Evolutionary conservation across 1,140 invertebrate genomes (phyloP), one percentile per base, ranked within the genome.

Genomic region (Leptopilina clavipes): DNA sequence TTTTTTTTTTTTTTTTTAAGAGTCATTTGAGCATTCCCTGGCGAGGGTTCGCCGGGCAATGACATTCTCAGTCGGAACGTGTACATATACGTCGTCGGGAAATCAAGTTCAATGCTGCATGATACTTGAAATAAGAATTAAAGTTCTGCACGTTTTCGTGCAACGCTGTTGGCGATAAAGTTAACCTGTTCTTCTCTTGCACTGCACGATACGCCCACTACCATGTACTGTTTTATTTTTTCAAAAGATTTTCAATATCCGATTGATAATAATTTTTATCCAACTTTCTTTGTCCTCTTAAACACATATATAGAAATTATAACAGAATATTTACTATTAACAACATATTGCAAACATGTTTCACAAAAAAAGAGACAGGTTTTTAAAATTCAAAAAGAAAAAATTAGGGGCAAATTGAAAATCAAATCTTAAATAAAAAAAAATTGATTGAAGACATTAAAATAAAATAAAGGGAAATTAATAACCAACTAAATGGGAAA

Each of bases 41-140:
- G 19, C 9, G 56, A 65, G 59, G 59, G 59, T 65, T 14, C 45
- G 22, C 44, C 74, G 78, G 78, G 81, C 81, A 82, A 76, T 73
- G 76, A 44, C 65, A 76, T 70, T 76, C 75, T 77, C 82, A 83
- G 80, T 83, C 73, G 77, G 81, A 77, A 84, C 82, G 81, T 81
- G 76, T 77, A 78, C 73, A 52, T 73, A 48, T 70, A 71, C 72
- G 22, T 71, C 73, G 72, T 52, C 74, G 83, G 81, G 76, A 83
- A 85, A 85, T 84, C 83, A 84, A 84, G 83, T 85, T 84, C 83
- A 84, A 84, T 83, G 83, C 79, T 80, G 80, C 81, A 76, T 74
- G 71, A 79, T 25, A 65, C 25, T 65, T 54, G 71, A 70, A 75
- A 83, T 75, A 81, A 79, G 52, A 74, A 79, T 80, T 76, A 77